A percentile compares a stretch with the other conserved stretches of the same genome.
These are phyloP conservation scores for Troides aeacus DNA, from an alignment of 2,888 invertebrate species.

Conservation along the genomic window DNA sequence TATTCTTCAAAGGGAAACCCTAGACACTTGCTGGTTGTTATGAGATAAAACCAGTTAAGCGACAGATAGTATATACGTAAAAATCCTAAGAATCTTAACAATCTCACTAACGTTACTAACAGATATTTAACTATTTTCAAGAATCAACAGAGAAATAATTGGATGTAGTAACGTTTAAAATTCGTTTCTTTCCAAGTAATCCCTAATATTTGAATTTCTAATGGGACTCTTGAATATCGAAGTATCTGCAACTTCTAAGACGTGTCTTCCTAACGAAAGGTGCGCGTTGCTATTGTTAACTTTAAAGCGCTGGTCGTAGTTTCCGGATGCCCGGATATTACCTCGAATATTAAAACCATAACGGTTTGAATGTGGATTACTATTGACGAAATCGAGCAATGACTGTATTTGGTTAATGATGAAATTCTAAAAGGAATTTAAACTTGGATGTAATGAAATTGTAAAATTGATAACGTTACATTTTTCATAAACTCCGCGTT, in stretches of 20 bases:
- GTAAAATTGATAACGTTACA: conserved; percentile 68
- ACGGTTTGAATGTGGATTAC: neutral
- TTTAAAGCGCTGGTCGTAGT: neutral
- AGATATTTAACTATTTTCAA: neutral
- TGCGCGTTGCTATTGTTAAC: neutral
- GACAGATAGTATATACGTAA: neutral
- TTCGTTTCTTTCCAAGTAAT: neutral
- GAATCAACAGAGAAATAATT: neutral
- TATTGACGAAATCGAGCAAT: neutral
- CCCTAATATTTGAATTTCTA: no score
- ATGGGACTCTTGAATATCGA: neutral
- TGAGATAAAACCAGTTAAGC: neutral
- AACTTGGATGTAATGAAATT: conserved; percentile 38
- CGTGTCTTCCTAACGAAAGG: neutral
- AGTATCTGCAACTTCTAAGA: neutral
- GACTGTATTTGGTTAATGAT: neutral
- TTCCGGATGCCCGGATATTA: neutral
- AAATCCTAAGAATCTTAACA: neutral
- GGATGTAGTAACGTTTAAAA: neutral
- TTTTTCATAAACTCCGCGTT: conserved; percentile 65
- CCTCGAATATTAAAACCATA: neutral
- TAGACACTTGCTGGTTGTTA: neutral
- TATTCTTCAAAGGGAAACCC: neutral
- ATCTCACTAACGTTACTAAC: neutral
- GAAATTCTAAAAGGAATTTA: conserved; percentile 28